These are phyloP conservation scores for Apostichopus japonicus DNA, from an alignment of 35 echinoderm and acorn worm species.

Conservation along the genomic window DNA sequence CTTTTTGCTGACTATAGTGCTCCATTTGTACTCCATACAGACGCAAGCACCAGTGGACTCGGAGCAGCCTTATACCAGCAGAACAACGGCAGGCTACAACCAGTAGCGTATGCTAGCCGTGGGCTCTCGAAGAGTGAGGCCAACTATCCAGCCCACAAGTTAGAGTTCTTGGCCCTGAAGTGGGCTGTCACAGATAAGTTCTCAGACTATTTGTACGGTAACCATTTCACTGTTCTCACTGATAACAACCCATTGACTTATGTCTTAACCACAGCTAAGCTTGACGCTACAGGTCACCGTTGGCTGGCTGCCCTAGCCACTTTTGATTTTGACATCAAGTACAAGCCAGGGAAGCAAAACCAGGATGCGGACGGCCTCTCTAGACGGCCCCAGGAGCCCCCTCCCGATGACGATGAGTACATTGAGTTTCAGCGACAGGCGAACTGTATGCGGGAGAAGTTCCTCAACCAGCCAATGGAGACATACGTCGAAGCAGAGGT, in stretches of 20 bases:
- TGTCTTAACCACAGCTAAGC: constrained; percentile 34
- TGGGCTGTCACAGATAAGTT: constrained; percentile 43
- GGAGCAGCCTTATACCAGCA: too few species aligned
- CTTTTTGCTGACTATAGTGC: constrained; percentile 67
- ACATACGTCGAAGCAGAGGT: not conserved
- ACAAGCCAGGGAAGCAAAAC: too few species aligned
- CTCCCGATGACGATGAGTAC: not conserved
- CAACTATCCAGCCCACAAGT: too few species aligned
- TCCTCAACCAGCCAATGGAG: not conserved
- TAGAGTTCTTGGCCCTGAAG: too few species aligned
- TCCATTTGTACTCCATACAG: constrained; percentile 48
- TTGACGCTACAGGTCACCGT: constrained; percentile 45
- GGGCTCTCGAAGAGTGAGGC: too few species aligned
- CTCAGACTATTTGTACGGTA: constrained; percentile 21
- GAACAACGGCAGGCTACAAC: too few species aligned
- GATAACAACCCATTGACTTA: not conserved
- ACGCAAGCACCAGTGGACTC: too few species aligned
- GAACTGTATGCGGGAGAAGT: not conserved
- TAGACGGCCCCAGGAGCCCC: constrained; percentile 11
- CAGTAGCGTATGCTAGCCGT: too few species aligned
- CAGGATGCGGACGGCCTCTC: not conserved
- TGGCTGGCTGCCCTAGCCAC: constrained; percentile 31
- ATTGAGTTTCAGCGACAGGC: not conserved
- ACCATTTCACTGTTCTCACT: not conserved
- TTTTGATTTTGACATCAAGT: constrained; percentile 24